phyloP scores from a whole-genome alignment of 2,797 vertebrate genomes.

The Furcifer pardalis region DNA sequence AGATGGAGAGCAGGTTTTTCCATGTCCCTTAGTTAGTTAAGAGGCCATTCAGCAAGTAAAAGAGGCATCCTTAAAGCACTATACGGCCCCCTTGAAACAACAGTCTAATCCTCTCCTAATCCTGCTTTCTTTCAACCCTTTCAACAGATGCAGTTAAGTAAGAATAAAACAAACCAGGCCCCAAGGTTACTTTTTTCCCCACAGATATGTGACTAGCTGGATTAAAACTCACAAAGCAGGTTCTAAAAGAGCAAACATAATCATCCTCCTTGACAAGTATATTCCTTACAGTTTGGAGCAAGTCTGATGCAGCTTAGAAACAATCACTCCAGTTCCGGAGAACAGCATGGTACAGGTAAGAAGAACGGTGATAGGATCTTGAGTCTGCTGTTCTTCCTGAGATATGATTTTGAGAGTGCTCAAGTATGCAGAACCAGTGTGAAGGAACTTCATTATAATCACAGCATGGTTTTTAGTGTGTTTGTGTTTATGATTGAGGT shows the following conservation, averaged over 20 bases:
- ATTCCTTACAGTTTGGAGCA: conserved; percentile 83
- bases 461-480: conserved; percentile 4
- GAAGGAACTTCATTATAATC: conserved; percentile 33
- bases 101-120: background rate
- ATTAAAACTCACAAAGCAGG: conserved; percentile 80
- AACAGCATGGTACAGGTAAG: conserved; percentile 78
- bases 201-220: conserved; percentile 80
- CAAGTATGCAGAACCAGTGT: conserved; percentile 8
- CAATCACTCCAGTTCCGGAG: conserved; percentile 80
- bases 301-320: conserved; percentile 83
- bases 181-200: conserved; percentile 20
- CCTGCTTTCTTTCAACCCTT: background rate
- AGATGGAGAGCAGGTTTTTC: too few relatives aligned
- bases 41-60: background rate
- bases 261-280: conserved; percentile 81
- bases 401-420: conserved; percentile 39
- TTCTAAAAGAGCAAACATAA: conserved; percentile 82
- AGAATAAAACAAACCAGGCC: background rate
- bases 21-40: background rate
- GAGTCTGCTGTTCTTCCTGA: conserved; percentile 4
- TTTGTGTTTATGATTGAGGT: background rate
- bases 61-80: background rate
- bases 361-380: conserved; percentile 33
- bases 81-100: background rate
- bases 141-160: background rate